A percentile compares a stretch with the other conserved stretches of the same genome.
These are phyloP conservation scores for Mizuhopecten yessoensis DNA, from an alignment of 1,140 invertebrate species.

Conservation along the genomic window DNA sequence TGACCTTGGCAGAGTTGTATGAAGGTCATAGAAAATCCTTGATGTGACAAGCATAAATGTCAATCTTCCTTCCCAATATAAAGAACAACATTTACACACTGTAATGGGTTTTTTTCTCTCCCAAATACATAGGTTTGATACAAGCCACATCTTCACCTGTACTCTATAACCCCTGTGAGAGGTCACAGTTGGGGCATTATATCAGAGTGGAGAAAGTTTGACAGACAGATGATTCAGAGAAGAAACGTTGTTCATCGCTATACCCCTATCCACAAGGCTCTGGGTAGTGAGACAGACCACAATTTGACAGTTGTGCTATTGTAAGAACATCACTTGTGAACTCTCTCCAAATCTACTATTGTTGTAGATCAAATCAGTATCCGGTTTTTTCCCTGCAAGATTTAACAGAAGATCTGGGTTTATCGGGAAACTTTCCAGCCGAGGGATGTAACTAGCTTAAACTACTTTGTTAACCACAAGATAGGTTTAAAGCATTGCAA, in stretches of 20 bases:
- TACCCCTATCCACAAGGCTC: background rate
- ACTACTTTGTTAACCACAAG: no score
- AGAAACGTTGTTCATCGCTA: background rate
- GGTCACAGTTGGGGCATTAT: background rate
- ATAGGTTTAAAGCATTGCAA: no score
- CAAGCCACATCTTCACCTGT: background rate
- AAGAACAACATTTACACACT: background rate
- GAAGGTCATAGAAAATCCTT: background rate
- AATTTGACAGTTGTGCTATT: constrained; percentile 1
- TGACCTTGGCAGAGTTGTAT: background rate
- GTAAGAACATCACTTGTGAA: background rate
- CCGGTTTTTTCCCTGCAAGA: no score
- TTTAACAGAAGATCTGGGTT: no score
- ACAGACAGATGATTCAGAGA: background rate
- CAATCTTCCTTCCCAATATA: background rate
- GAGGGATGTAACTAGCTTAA: no score
- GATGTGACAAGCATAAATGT: background rate
- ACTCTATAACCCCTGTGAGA: constrained; percentile 2
- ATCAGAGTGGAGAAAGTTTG: background rate
- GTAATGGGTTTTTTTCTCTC: background rate
- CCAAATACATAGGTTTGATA: background rate
- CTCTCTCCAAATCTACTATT: background rate
- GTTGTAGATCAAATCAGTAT: background rate
- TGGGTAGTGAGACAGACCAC: background rate
- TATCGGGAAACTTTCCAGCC: no score